phyloP scores from a whole-genome alignment of 2,113 vertebrate genomes.

The Cygnus atratus region DNA sequence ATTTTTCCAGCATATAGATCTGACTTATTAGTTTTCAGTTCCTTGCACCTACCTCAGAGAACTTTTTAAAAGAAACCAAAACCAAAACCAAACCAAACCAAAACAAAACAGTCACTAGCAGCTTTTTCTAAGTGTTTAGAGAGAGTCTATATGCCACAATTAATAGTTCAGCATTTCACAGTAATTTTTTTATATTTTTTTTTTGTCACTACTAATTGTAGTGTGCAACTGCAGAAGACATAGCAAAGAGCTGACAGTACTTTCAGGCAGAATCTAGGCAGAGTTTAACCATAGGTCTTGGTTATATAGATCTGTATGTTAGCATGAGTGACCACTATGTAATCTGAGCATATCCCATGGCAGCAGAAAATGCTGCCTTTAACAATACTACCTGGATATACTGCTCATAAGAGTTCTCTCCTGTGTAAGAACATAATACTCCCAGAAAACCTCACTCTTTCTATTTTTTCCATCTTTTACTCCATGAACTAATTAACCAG shows the following conservation, averaged over 20 bases:
- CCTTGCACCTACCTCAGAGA: neutral
- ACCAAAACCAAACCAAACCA: neutral
- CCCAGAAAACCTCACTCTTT: neutral
- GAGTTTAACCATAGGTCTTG: neutral
- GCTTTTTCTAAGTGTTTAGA: neutral
- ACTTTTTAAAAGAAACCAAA: neutral
- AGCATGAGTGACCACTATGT: neutral
- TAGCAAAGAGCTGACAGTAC: neutral
- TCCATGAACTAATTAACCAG: neutral
- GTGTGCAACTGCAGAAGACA: neutral
- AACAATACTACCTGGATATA: neutral
- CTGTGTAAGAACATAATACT: neutral
- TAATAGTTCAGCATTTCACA: neutral
- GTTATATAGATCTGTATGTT: rapidly evolving
- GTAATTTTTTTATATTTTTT: neutral
- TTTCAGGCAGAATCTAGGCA: neutral
- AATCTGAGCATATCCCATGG: rapidly evolving
- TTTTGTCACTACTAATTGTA: neutral
- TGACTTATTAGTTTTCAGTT: neutral
- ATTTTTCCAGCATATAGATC: neutral
- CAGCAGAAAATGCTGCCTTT: neutral
- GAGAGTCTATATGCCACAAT: neutral
- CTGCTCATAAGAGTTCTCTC: neutral
- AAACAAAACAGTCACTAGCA: neutral
- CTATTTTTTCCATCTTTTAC: neutral